Conservation (phyloP, 2,113 vertebrate species). For the Muntiacus muntjak region DNA sequence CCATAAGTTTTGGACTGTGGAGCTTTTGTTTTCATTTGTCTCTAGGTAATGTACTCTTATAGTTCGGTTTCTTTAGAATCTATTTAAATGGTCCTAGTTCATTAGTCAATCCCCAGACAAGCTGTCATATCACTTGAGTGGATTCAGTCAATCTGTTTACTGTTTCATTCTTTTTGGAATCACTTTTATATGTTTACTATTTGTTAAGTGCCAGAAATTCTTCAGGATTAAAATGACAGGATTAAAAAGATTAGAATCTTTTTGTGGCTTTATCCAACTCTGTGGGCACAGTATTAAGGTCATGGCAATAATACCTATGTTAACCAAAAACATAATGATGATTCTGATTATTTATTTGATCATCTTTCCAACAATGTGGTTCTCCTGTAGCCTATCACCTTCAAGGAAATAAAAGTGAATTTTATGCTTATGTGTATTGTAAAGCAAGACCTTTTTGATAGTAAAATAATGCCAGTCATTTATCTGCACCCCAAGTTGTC, state of each 20-base stretch:
- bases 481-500: not conserved
- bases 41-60: not conserved
- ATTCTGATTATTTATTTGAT: slow-evolving; percentile 7
- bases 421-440: not conserved
- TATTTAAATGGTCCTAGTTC: not conserved
- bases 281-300: not conserved
- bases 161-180: slow-evolving; percentile 13
- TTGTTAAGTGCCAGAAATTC: not conserved
- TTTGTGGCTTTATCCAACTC: not conserved
- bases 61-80: not conserved
- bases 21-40: not conserved
- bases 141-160: slow-evolving; percentile 13
- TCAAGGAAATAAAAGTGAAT: slow-evolving; percentile 10
- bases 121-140: not conserved
- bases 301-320: not conserved
- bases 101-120: not conserved
- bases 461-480: not conserved
- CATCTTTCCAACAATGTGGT: not conserved
- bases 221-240: slow-evolving; percentile 31
- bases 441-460: not conserved
- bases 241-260: not conserved
- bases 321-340: not conserved
- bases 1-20: not conserved
- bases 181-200: not conserved
- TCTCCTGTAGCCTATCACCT: not conserved